Percentiles rank a stretch among this genome's conserved stretches.
Conservation (phyloP, 2,797 vertebrate species). For the Protonibea diacanthus region DNA sequence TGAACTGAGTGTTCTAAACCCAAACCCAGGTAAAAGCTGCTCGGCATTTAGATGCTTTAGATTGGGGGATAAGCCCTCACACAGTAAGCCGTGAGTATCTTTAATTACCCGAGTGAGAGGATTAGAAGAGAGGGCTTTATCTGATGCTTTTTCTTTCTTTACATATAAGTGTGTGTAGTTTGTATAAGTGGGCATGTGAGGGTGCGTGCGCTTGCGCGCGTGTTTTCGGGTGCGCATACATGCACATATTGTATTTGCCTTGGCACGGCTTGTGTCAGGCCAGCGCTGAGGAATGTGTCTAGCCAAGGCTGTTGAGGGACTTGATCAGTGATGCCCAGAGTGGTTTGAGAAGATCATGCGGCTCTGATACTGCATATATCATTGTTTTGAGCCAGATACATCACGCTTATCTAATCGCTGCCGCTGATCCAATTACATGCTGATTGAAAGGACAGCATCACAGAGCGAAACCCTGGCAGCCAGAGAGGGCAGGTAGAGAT, state of each 20-base stretch:
- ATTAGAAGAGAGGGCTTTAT: constrained; percentile 78
- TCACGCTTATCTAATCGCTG: constrained; percentile 75
- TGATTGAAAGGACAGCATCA: constrained; percentile 81
- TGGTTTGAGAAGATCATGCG: constrained; percentile 60
- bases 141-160: constrained; percentile 55
- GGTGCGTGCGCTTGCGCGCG: constrained; percentile 2
- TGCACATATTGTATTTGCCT: constrained; percentile 23
- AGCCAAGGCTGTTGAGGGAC: constrained; percentile 59
- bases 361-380: constrained; percentile 63
- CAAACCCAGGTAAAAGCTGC: constrained; percentile 75
- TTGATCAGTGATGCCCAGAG: constrained; percentile 57
- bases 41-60: constrained; percentile 75
- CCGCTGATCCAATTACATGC: constrained; percentile 83
- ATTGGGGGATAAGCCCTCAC: constrained; percentile 77
- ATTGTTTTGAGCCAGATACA: constrained; percentile 67
- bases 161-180: constrained; percentile 27
- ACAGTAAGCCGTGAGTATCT: constrained; percentile 75
- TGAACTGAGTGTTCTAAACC: constrained; percentile 75
- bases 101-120: constrained; percentile 81
- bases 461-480: constrained; percentile 55
- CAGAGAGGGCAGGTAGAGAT: constrained; percentile 61
- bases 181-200: constrained; percentile 34
- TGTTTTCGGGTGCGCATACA: constrained; percentile 21
- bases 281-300: constrained; percentile 61
- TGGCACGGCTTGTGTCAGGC: constrained; percentile 50